A percentile compares a stretch with the other conserved stretches of the same genome.
These are phyloP conservation scores for Helicoverpa armigera DNA, from an alignment of 1,140 invertebrate species.

Conservation along the genomic window DNA sequence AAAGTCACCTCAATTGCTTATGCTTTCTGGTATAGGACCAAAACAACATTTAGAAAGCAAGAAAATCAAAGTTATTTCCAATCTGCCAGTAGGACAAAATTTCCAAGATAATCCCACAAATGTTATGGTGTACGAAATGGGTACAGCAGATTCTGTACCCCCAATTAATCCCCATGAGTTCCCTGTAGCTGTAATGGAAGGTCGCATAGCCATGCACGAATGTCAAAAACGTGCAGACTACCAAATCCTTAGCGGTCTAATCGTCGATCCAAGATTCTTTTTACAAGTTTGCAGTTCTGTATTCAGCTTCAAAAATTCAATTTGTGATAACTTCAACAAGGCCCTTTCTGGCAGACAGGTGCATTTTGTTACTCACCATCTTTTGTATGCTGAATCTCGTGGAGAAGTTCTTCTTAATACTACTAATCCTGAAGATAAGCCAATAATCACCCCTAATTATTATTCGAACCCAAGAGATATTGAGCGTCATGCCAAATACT, in stretches of 20 bases:
- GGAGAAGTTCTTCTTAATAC: conserved; percentile 1
- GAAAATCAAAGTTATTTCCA: conserved; percentile 20
- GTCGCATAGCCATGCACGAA: too few relatives aligned
- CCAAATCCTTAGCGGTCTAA: too few relatives aligned
- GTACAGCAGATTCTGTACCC: not conserved
- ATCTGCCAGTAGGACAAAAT: conserved; percentile 32
- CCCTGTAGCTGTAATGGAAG: not conserved
- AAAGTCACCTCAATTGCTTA: conserved; percentile 28
- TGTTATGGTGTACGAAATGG: conserved; percentile 10
- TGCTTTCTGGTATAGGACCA: conserved; percentile 26
- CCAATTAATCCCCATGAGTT: conserved; percentile 2
- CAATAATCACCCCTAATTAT: not conserved
- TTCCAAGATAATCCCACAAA: not conserved
- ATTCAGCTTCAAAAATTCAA: not conserved
- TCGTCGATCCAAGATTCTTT: too few relatives aligned
- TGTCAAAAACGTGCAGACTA: too few relatives aligned
- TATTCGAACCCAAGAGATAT: conserved; percentile 6
- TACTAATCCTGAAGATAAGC: not conserved
- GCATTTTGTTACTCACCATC: too few relatives aligned
- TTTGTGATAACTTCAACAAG: not conserved
- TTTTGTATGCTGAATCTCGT: not conserved
- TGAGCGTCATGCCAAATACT: not conserved
- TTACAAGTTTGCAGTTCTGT: too few relatives aligned
- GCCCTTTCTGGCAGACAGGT: not conserved
- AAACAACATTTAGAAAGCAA: conserved; percentile 9